These are phyloP conservation scores for Heliothis subflexa DNA, from an alignment of 1,140 invertebrate genomes.

Conservation along the genomic window DNA sequence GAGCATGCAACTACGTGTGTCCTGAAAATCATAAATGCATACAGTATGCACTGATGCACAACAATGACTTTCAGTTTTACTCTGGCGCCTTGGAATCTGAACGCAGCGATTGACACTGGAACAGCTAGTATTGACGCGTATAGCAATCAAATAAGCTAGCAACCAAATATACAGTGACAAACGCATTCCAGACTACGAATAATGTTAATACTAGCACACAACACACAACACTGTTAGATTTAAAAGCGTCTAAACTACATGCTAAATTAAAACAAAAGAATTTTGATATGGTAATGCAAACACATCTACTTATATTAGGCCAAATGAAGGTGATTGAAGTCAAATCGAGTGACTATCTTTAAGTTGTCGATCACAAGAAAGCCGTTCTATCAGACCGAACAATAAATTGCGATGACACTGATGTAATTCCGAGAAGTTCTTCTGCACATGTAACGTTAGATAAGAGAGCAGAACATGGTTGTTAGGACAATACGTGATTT, in stretches of 20 bases:
- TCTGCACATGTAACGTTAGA: slow-evolving; percentile 25
- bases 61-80: slow-evolving; percentile 63
- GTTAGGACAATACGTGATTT: slow-evolving; percentile 33
- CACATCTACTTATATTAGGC: no score
- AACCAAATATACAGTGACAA: slow-evolving; percentile 16
- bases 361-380: neutral
- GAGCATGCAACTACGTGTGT: slow-evolving; percentile 51
- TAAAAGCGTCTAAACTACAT: no score
- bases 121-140: slow-evolving; percentile 77
- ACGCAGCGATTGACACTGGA: slow-evolving; percentile 61
- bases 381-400: slow-evolving; percentile 15
- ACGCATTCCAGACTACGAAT: neutral
- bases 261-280: no score
- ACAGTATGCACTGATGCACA: slow-evolving; percentile 35
- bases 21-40: slow-evolving; percentile 62
- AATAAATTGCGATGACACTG: slow-evolving; percentile 30
- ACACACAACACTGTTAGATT: neutral
- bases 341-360: neutral
- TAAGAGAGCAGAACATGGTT: slow-evolving; percentile 5
- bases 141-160: neutral
- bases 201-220: slow-evolving; percentile 1
- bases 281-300: no score
- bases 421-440: slow-evolving; percentile 24
- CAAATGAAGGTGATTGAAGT: no score
- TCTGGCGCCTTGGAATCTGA: slow-evolving; percentile 77